Base-by-base conservation (phyloP, 2,888 invertebrate genomes). In the Seira musarum region DNA sequence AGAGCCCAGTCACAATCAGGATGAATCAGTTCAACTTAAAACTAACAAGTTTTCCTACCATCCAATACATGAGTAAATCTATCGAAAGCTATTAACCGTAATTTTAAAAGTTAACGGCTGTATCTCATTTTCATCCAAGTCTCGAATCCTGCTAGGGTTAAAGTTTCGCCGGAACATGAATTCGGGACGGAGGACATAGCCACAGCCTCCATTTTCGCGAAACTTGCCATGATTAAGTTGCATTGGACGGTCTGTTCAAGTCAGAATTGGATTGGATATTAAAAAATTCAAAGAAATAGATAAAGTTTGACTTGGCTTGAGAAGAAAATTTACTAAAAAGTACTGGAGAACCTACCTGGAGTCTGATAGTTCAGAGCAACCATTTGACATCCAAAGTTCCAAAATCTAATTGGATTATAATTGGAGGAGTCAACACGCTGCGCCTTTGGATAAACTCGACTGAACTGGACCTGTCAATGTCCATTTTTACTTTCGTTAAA, bases 331-430 rank as follows among this genome's bases (percentile, higher is more conserved):
- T 53, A 15, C 6, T 35, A 15, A 65, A 63, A 61, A 30, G 8
- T 40, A 22, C n/a, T 17, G 10, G 17, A 1, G n/a, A 72, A 22
- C 46, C 72, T 80, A 90, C 90, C 90, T 80, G 91, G 91, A 0
- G 99, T 99, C 89, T 99, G 99, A 89, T 97, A 99, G 90, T 99
- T 99, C 1, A 99, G 90, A 0, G 99, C 98, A 0, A 97, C 95
- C 97, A 99, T 96, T 89, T 99, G 99, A 64, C 95, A 96, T 1
- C 98, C 99, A 15, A 93, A 92, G 89, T 97, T 97, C 99, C 99
- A 99, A 90, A 98, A 94, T 1, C 94, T 93, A 3, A 96, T 91
- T 0, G 99, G 99, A 90, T 95, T 95, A 89, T 97, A 99, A 90
- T 99, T 99, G 0, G 98, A 97, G 0, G 99, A 99, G 88, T 99